These are phyloP conservation scores for Sebastes iracundus DNA, from an alignment of 2,797 vertebrate species.

Conservation along the genomic window DNA sequence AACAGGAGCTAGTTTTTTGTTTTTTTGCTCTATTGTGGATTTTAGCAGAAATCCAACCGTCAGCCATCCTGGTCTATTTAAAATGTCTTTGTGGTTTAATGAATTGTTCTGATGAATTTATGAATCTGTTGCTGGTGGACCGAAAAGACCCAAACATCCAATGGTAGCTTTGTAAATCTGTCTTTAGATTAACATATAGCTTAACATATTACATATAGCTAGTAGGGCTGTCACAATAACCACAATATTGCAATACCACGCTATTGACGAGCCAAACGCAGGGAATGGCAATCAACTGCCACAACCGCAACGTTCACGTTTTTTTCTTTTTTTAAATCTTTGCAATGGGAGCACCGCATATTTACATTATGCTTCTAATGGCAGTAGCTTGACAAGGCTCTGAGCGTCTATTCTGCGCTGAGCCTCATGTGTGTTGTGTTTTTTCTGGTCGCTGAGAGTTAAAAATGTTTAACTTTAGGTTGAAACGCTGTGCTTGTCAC, in stretches of 20 bases:
- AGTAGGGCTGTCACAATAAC: not conserved
- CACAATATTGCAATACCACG: not conserved
- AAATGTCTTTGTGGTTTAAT: not conserved
- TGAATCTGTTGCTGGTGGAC: not conserved
- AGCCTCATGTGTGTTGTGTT: too few species aligned
- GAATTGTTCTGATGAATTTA: not conserved
- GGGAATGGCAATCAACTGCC: too few species aligned
- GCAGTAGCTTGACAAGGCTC: too few species aligned
- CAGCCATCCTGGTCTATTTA: not conserved
- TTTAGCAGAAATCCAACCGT: not conserved
- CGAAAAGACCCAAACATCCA: not conserved
- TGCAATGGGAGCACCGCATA: too few species aligned
- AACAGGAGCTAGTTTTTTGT: not conserved
- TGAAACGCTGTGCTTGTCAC: too few species aligned
- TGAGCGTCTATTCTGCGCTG: too few species aligned
- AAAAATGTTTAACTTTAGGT: too few species aligned
- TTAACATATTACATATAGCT: not conserved
- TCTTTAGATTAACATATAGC: not conserved
- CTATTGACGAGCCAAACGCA: too few species aligned
- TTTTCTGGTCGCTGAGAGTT: too few species aligned
- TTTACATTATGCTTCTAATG: too few species aligned
- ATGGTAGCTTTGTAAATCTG: not conserved
- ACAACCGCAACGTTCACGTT: too few species aligned
- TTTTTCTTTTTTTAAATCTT: too few species aligned
- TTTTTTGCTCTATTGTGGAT: not conserved